Evolutionary conservation across 2,113 vertebrate genomes (phyloP).

Genomic region (Indicator indicator): DNA sequence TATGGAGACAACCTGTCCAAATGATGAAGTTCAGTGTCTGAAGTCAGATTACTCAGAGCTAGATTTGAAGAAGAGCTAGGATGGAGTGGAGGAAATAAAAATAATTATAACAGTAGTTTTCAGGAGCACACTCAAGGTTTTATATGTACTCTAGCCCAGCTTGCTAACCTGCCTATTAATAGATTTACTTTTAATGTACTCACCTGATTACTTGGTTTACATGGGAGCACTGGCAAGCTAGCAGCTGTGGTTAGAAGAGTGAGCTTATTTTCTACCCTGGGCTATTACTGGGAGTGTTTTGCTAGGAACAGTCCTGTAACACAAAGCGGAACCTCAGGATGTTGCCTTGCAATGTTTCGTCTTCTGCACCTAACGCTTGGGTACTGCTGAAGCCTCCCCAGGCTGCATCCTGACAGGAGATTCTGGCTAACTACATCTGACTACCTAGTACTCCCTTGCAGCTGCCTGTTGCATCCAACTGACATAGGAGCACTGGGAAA

Average conservation of each 20-base stretch:
- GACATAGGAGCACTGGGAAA: neutral
- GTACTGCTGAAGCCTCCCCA: neutral
- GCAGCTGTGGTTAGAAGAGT: neutral
- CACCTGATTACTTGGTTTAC: neutral
- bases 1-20: neutral
- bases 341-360: neutral
- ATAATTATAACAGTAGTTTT: neutral
- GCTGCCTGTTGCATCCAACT: neutral
- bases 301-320: neutral
- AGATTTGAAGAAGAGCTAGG: neutral
- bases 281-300: neutral
- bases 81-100: neutral
- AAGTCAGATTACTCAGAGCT: neutral
- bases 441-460: neutral
- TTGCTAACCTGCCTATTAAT: neutral
- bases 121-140: neutral
- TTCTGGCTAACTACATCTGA: neutral
- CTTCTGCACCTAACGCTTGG: accelerated
- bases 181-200: neutral
- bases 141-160: neutral
- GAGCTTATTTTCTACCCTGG: neutral
- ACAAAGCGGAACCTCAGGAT: accelerated
- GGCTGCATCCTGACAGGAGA: neutral
- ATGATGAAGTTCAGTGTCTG: neutral
- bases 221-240: neutral